Percentiles rank a stretch among this genome's conserved stretches.
Conservation (phyloP, 2,797 vertebrate species). For the Peromyscus attwateri region DNA sequence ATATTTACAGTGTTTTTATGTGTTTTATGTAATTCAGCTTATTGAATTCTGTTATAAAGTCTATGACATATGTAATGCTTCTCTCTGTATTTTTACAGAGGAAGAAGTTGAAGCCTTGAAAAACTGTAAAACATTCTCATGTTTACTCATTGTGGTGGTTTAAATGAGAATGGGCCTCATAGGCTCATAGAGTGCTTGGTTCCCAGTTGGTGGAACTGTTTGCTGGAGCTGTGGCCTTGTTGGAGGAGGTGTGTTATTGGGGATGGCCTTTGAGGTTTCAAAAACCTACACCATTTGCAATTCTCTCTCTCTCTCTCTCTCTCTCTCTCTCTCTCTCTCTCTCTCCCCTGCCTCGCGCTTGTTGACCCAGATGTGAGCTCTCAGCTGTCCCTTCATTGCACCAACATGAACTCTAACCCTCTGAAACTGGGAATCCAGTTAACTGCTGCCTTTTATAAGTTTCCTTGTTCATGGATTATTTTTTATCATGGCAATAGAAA, state of each 20-base stretch:
- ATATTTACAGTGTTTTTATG: not conserved
- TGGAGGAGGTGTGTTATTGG: too few species aligned
- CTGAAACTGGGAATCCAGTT: not conserved
- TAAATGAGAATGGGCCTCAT: not conserved
- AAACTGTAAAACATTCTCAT: not conserved
- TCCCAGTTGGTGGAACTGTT: not conserved
- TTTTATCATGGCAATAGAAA: not conserved
- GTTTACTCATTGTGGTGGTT: not conserved
- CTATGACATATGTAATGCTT: not conserved
- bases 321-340: not conserved
- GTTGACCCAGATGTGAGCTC: not conserved
- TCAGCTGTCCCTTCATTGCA: not conserved
- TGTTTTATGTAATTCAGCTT: not conserved
- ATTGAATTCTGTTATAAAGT: not conserved
- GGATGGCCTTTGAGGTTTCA: not conserved
- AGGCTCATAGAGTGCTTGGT: not conserved
- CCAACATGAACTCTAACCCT: not conserved
- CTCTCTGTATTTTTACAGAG: constrained; percentile 2
- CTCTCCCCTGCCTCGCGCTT: not conserved
- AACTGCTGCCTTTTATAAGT: not conserved
- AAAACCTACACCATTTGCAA: not conserved
- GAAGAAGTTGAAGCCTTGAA: not conserved
- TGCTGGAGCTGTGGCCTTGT: not conserved
- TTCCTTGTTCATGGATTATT: not conserved
- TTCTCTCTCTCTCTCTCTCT: too few species aligned